Evolutionary conservation across 2,113 vertebrate species (phyloP).

Genomic region (Myiozetetes cayanensis): DNA sequence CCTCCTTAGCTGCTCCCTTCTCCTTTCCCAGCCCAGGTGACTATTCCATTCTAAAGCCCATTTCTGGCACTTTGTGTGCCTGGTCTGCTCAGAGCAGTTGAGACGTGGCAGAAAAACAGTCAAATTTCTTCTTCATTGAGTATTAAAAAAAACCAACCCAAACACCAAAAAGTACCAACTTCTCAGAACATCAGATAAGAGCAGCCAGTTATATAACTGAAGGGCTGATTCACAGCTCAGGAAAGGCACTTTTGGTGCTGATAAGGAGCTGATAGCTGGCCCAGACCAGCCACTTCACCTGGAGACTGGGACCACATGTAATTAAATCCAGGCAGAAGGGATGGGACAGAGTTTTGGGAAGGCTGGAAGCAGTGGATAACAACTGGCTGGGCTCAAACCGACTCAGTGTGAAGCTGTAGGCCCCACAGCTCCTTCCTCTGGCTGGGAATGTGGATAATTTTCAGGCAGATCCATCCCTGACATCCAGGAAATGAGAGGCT

Average conservation of each 20-base stretch:
- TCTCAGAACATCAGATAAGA: not conserved
- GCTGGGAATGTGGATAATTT: not conserved
- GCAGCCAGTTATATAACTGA: not conserved
- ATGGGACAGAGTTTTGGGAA: not conserved
- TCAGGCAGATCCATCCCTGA: not conserved
- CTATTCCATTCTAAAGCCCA: not conserved
- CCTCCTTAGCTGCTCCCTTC: not conserved
- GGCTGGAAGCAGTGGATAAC: not conserved
- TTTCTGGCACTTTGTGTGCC: not conserved
- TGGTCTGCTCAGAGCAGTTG: not conserved
- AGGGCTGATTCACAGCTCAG: not conserved
- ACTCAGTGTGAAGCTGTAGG: not conserved
- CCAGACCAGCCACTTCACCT: accelerated
- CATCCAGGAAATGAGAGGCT: not conserved
- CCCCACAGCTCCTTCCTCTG: not conserved
- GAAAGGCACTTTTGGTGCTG: not conserved
- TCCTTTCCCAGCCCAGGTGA: not conserved
- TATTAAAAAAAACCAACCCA: too few species aligned
- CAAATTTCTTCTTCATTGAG: not conserved
- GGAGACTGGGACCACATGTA: not conserved
- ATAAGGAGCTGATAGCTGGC: not conserved
- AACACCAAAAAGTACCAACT: not conserved
- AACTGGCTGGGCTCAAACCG: not conserved
- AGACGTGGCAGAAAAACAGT: not conserved
- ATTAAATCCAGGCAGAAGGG: not conserved